Base-by-base conservation (phyloP, 2,797 vertebrate genomes). In the Melanotaenia parkinsoni region DNA sequence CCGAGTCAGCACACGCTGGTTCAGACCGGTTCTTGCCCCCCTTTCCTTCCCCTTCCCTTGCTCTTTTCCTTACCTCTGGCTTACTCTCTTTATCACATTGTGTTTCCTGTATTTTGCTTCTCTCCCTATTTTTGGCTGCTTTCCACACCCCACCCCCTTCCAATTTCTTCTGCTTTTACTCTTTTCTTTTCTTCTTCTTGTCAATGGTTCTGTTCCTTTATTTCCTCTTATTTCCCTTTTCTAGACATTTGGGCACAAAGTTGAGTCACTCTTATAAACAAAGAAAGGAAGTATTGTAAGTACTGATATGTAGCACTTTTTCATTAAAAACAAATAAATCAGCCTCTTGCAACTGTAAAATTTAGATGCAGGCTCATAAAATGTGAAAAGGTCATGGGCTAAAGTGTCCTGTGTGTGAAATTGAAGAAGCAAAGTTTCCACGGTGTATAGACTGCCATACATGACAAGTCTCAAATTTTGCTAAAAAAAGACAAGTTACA, bases 1-100 rank as follows among this genome's bases (percentile, higher is more conserved):
- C 83, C 1, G 83, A 90, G 90, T 93, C 89, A 74, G 92, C 84
- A 80, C 64, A 58, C 16, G 37, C 94, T 90, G 94, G 95, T 93
- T 94, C 86, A 94, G 91, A 95, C 95, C 85, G 87, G 95, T 94
- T 95, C 82, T 78, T 80, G 67, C 78, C 83, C 79, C 45, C 45
- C 16, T 20, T 50, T n/a, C 72, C 76, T 67, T 82, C 68, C 77
- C 68, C 77, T 82, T 75, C 73, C 65, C 51, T 57, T 45, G 47
- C 65, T 67, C 56, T 71, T 57, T 54, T 76, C 57, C 47, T 74
- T 37, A 67, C 75, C 58, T 66, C 56, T n/a, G 24, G 33, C 76
- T 73, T 54, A 45, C 43, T 79, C 59, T 59, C 50, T 67, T 84
- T 62, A 67, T 80, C 62, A 67, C 70, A 63, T 47, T 64, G 47